These are phyloP conservation scores for Phainopepla nitens DNA, from an alignment of 2,113 vertebrate species.

Conservation along the genomic window DNA sequence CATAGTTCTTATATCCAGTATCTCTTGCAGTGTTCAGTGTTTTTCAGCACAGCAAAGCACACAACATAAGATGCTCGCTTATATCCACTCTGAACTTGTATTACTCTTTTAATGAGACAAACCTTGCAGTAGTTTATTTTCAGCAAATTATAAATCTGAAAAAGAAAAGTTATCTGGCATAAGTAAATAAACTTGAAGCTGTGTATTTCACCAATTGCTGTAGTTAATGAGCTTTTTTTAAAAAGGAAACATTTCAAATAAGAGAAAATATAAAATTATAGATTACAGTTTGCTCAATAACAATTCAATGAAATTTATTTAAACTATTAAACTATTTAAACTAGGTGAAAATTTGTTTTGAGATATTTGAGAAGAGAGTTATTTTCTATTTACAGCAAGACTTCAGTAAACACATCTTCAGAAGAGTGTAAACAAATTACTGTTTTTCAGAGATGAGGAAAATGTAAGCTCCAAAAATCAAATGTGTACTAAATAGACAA, in stretches of 20 bases:
- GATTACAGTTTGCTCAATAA: not conserved
- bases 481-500: not conserved
- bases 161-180: not conserved
- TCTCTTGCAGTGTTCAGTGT: not conserved
- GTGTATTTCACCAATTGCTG: not conserved
- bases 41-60: not conserved
- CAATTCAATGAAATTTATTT: not conserved
- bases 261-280: not conserved
- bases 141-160: not conserved
- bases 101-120: not conserved
- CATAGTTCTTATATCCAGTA: rapidly evolving
- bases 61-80: not conserved
- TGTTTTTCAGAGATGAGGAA: not conserved
- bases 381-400: not conserved
- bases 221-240: not conserved
- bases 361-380: not conserved
- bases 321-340: not conserved
- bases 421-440: not conserved
- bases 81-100: not conserved
- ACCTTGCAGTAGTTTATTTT: not conserved
- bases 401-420: not conserved
- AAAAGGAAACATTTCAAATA: not conserved
- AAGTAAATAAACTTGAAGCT: not conserved
- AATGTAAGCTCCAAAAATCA: not conserved
- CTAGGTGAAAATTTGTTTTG: not conserved